These are phyloP conservation scores for Anas platyrhynchos DNA, from an alignment of 2,113 vertebrate species.

Conservation along the genomic window DNA sequence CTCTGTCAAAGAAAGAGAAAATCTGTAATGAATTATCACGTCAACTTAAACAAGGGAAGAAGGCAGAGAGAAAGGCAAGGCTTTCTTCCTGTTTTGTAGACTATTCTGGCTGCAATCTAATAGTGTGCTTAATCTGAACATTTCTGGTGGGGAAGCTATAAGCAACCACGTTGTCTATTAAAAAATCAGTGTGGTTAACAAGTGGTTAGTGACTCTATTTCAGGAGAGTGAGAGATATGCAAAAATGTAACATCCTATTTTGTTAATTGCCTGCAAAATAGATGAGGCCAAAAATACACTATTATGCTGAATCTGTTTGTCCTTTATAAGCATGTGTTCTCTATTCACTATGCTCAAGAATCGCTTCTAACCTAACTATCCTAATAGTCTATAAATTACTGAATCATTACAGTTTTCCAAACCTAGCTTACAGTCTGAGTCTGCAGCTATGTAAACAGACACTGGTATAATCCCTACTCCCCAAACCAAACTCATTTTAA, in stretches of 20 bases:
- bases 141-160: constrained; percentile 70
- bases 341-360: constrained; percentile 25
- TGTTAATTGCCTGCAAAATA: constrained; percentile 71
- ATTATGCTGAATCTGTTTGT: constrained; percentile 52
- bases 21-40: constrained; percentile 81
- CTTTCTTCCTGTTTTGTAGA: constrained; percentile 74
- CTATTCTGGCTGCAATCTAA: constrained; percentile 68
- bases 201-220: constrained; percentile 78
- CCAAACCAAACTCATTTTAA: not conserved
- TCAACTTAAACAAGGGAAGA: constrained; percentile 61
- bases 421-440: constrained; percentile 38
- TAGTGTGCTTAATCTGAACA: constrained; percentile 64
- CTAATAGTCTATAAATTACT: constrained; percentile 66
- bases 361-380: constrained; percentile 50
- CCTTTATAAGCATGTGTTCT: constrained; percentile 59
- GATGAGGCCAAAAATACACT: constrained; percentile 48
- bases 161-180: constrained; percentile 68
- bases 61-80: constrained; percentile 62
- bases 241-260: constrained; percentile 68
- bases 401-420: constrained; percentile 53
- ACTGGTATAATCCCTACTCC: not conserved
- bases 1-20: constrained; percentile 80
- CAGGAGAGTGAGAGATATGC: constrained; percentile 63
- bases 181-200: constrained; percentile 80
- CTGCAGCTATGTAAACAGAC: constrained; percentile 53